Evolutionary conservation across 92 coral and sea anemone genomes (phyloP).

Genomic region (Meandrina meandrites): DNA sequence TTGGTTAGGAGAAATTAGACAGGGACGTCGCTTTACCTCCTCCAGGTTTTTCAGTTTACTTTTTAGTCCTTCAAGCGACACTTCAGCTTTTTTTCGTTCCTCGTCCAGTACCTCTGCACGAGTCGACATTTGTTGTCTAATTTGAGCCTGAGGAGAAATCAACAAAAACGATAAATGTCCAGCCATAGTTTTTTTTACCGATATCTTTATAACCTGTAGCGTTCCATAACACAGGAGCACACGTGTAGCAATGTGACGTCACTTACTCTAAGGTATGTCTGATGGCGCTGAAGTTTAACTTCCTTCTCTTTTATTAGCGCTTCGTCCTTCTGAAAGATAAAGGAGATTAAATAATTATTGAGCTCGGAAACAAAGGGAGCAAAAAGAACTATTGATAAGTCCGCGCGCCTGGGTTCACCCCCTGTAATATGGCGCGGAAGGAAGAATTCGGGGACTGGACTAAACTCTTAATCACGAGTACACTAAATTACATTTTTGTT

Average conservation of each 20-base stretch:
- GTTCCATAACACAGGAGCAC: not conserved
- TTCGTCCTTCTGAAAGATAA: constrained; percentile 37
- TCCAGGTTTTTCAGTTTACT: constrained; percentile 72
- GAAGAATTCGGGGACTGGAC: too few relatives aligned
- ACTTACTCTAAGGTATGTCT: constrained; percentile 57
- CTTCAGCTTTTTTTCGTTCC: constrained; percentile 72
- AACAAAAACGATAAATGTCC: not conserved
- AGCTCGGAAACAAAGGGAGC: not conserved
- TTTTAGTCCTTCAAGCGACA: constrained; percentile 75
- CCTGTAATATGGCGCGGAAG: too few relatives aligned
- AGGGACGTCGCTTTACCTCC: constrained; percentile 36
- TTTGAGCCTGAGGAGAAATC: constrained; percentile 53
- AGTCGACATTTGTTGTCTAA: constrained; percentile 73
- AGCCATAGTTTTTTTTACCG: not conserved
- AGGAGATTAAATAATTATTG: not conserved
- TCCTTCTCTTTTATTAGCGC: constrained; percentile 20
- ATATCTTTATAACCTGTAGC: not conserved
- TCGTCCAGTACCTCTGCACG: constrained; percentile 73
- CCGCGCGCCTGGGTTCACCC: too few relatives aligned
- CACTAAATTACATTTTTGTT: too few relatives aligned
- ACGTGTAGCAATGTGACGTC: not conserved
- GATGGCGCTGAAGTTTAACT: constrained; percentile 46
- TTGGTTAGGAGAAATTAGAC: not conserved
- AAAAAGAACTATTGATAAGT: too few relatives aligned
- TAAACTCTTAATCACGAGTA: too few relatives aligned